Base-by-base conservation (phyloP, 2,888 invertebrate genomes). In the Lochmaea capreae region DNA sequence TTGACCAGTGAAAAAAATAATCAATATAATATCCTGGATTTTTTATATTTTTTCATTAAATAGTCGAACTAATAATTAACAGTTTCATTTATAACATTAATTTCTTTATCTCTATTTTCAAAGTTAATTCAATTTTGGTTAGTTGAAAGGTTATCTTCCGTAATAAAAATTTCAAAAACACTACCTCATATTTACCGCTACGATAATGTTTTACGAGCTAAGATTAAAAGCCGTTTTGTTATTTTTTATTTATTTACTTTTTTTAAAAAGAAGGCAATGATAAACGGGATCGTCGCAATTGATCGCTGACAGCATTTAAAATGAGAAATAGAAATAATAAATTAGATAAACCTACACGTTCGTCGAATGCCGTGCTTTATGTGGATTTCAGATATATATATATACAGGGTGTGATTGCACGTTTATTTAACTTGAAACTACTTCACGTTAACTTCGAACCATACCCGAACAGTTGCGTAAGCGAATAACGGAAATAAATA, bases 291-390 rank as follows among this genome's bases (percentile, higher is more conserved):
- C 71, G 63, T 58, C 10, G 59, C 65, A 71, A 66, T 49, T 66
- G 66, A 71, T 42, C 49, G 59, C 66, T 71, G 66, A 66, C 65
- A 62, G 39, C 49, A 4, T 33, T 57, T 65, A 16, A 61, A 71
- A 52, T 59, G 59, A 42, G 26, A 26, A 59, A 16, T 18, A 26
- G 49, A 66, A 54, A 66, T 59, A 62, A 72, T 72, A 42, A 67
- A 54, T 72, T 67, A 66, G 67, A 67, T 61, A 67, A 54, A 54
- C 72, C 72, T 66, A 72, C 67, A 46, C 59, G 14, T 62, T 67
- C 67, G 57, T 49, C 43, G 57, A 62, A 59, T 18, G 59, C 67
- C 22, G 59, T 46, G 46, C 59, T 67, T 67, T 67, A 46, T 59
- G 59, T 16, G 43, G 39, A 33, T 46, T 43, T 67, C 67, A 46